phyloP scores from a whole-genome alignment of 2,113 vertebrate genomes.

The Pteronura brasiliensis region DNA sequence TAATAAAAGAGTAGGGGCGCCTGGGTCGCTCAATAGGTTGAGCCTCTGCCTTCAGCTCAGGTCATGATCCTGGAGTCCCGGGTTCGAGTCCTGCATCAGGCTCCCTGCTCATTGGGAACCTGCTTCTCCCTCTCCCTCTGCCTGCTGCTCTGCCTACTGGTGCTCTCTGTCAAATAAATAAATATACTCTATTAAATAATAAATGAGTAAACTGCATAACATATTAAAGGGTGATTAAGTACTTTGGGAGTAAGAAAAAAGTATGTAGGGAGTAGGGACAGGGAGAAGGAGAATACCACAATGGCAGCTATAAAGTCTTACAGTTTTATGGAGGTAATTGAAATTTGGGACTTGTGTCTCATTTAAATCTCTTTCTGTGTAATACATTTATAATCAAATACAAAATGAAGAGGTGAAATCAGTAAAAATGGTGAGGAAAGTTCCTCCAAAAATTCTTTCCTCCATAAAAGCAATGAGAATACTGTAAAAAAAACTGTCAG shows the following conservation, averaged over 20 bases:
- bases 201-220: not conserved
- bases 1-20: not conserved
- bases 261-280: not conserved
- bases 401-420: not conserved
- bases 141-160: not conserved
- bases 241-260: not conserved
- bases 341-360: not conserved
- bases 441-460: not conserved
- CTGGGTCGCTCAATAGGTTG: not conserved
- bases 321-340: not conserved
- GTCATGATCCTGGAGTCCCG: not conserved
- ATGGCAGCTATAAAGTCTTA: not conserved
- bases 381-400: slow-evolving; percentile 11
- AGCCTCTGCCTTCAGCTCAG: not conserved
- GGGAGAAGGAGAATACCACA: not conserved
- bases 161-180: not conserved
- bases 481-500: not conserved
- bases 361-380: not conserved
- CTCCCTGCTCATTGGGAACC: too few relatives aligned
- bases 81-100: not conserved
- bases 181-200: not conserved
- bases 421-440: not conserved
- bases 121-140: not conserved
- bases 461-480: not conserved
- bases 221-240: not conserved